A percentile compares a stretch with the other conserved stretches of the same genome.
phyloP scores from a whole-genome alignment of 2,113 vertebrate genomes.

The human region GRCh38 chr7:138744001-138744500 shows the following conservation, averaged over 20 bases:
- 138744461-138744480: not conserved
- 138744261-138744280: not conserved
- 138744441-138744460: too few relatives aligned
- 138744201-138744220: not conserved
- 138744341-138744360: too few relatives aligned
- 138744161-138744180: accelerated
- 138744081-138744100: accelerated
- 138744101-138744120: not conserved
- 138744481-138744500: not conserved
- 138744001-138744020: not conserved
- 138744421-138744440: too few relatives aligned
- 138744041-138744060: not conserved
- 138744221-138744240: not conserved
- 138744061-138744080: too few relatives aligned
- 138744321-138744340: not conserved
- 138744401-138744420: too few relatives aligned
- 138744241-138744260: not conserved
- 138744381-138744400: too few relatives aligned
- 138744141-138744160: too few relatives aligned
- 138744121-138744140: not conserved
- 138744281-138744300: accelerated
- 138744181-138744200: not conserved
- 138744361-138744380: too few relatives aligned
- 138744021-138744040: not conserved
- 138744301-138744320: not conserved